Base-by-base conservation (phyloP, 2,113 vertebrate species). In the Lanius collurio region DNA sequence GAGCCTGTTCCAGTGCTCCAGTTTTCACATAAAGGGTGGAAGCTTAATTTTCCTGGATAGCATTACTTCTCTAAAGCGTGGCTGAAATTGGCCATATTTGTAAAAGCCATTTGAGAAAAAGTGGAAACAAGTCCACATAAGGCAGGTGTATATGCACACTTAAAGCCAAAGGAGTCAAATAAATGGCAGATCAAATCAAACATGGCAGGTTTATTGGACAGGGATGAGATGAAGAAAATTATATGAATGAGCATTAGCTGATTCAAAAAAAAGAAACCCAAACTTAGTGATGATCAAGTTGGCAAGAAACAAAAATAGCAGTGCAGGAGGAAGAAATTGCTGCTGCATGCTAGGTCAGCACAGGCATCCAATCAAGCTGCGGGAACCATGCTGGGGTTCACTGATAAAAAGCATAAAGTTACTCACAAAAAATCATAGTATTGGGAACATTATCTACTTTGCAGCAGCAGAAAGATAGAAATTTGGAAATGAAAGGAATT, bases 111-210 rank as follows among this genome's bases (percentile, higher is more conserved):
- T 70, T 50, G 5, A 21, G 13, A 67, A 78, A 53, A 69, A 53
- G 9, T 16, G 24, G 42, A 62, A 86, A 42, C 9, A 50, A 35
- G 22, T 20, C 41, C 46, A 68, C 26, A 5, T 23, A 82, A 79
- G 64, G 8, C 6, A 21, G 8, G 3, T 56, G 8, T 10, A 44
- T 7, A 24, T 13, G 9, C 9, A 11, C 10, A 44, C 2, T 4
- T 12, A 44, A 73, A 94, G 31, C 31, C 57, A 42, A 9, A 85
- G 41, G 8, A 79, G 22, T 27, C 57, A 87, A 75, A 77, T 22
- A 92, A 63, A 91, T 10, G 19, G 18, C 37, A 62, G 37, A 70
- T 35, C 5, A 95, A 89, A 87, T 63, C 20, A 85, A 88, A 91
- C 0, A 1, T 41, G 37, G 52, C 63, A 93, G 55, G 28, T 37